Conservation (phyloP, 2,888 invertebrate species). For the Adineta ricciae region DNA sequence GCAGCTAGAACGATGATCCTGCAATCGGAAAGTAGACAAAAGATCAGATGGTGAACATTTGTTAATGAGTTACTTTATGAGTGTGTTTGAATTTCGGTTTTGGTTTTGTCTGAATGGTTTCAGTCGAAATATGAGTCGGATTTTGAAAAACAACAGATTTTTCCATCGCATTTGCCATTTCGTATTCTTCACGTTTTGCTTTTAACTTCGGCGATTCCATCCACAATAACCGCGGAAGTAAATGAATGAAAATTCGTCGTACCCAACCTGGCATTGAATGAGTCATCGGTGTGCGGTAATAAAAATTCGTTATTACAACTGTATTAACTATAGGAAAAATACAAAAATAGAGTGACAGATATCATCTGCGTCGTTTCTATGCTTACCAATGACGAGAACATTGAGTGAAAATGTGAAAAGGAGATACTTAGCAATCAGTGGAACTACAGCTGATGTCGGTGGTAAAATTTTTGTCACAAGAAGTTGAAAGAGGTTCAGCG, state of each 20-base stretch:
- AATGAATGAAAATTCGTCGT: not conserved
- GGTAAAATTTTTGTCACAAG: conserved; percentile 32
- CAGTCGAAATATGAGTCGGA: not conserved
- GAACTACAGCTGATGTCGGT: conserved; percentile 32
- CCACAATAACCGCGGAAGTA: conserved; percentile 26
- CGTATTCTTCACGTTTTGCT: not conserved
- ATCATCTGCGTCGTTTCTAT: too few species aligned
- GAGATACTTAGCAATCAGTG: conserved; percentile 33
- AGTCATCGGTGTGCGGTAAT: conserved; percentile 24
- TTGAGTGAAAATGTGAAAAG: conserved; percentile 33
- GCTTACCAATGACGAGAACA: conserved; percentile 15
- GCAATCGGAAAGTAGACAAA: not conserved
- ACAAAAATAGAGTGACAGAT: too few species aligned
- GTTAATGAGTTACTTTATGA: not conserved
- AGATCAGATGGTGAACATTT: too few species aligned
- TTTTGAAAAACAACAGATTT: not conserved
- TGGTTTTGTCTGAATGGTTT: not conserved
- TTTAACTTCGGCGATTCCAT: conserved; percentile 23
- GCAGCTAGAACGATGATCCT: not conserved
- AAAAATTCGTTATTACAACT: conserved; percentile 29
- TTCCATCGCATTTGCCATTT: not conserved
- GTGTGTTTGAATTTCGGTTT: not conserved
- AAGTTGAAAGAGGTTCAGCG: conserved; percentile 83
- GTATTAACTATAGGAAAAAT: conserved; percentile 18
- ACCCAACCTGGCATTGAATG: conserved; percentile 4